Evolutionary conservation across 2,797 vertebrate genomes (phyloP), one percentile per base, ranked within the genome.

Genomic region (Halcyon chelicuti): DNA sequence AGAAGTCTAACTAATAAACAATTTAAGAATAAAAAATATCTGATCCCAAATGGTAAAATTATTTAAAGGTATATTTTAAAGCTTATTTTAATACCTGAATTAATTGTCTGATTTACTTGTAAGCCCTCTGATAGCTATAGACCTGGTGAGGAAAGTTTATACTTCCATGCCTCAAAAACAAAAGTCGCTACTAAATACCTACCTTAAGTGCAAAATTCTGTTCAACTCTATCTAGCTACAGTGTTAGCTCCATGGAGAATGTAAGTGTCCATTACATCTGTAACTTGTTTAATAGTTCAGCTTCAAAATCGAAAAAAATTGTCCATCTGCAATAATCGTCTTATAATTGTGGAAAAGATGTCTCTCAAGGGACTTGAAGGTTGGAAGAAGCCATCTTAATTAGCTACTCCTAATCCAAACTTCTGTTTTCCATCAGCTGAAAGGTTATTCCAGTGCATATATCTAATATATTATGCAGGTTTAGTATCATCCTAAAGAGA

Each of bases 331-430:
- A 91, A 51, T 86, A 92, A 88, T 80, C 67, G 62, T 44, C 63
- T 95, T 88, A 63, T 73, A 96, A 75, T 71, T 81, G 49, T 87
- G 31, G 26, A 79, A 77, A 88, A 93, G 54, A 37, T 78, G 44
- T 68, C 63, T 77, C 90, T 68, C 88, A 83, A 35, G 77, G 61
- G 86, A 95, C 68, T 60, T 42, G 46, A 81, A 87, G 57, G 70
- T 49, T 74, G 70, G 60, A 93, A 90, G 33, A 79, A 94, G 54
- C 71, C 78, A 91, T 5, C 49, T 93, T 89, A 97, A 96, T 97
- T 91, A 93, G 37, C 57, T 93, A 33, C 58, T 95, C 71, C 54
- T 82, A 85, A 96, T 96, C 73, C 92, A 94, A 88, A 96, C 22
- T 49, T 93, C 66, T 46, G 39, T 46, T 90, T 93, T 95, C 60